These are phyloP conservation scores for Mercenaria mercenaria DNA, from an alignment of 1,140 invertebrate species.

Conservation along the genomic window DNA sequence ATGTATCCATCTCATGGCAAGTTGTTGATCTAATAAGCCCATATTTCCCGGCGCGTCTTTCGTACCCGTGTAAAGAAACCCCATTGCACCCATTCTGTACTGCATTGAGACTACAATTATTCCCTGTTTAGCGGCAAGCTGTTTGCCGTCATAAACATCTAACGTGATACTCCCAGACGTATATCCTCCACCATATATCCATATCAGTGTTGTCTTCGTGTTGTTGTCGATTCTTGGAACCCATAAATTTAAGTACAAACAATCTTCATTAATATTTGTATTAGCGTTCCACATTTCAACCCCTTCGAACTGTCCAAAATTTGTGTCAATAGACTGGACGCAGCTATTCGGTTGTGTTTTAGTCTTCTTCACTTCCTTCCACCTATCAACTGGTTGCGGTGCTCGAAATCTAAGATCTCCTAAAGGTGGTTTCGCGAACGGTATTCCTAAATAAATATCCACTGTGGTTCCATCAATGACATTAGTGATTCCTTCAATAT, in stretches of 20 bases:
- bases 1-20: slow-evolving; percentile 65
- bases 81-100: slow-evolving; percentile 90
- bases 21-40: slow-evolving; percentile 69
- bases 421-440: slow-evolving; percentile 97
- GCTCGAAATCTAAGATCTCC: slow-evolving; percentile 92
- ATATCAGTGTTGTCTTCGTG: slow-evolving; percentile 97
- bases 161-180: slow-evolving; percentile 95
- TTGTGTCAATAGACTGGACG: slow-evolving; percentile 40
- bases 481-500: slow-evolving; percentile 41
- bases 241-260: slow-evolving; percentile 96
- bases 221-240: slow-evolving; percentile 88
- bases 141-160: slow-evolving; percentile 95
- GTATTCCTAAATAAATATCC: slow-evolving; percentile 93
- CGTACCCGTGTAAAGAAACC: slow-evolving; percentile 53
- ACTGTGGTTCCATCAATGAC: slow-evolving; percentile 3
- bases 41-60: slow-evolving; percentile 68
- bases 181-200: slow-evolving; percentile 98
- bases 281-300: slow-evolving; percentile 80
- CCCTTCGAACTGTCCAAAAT: slow-evolving; percentile 60
- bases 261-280: slow-evolving; percentile 94
- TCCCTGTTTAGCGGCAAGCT: slow-evolving; percentile 91
- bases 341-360: slow-evolving; percentile 61
- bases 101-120: slow-evolving; percentile 90
- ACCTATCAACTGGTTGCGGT: slow-evolving; percentile 42
- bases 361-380: slow-evolving; percentile 61